Evolutionary conservation across 23 tunicate genomes (phyloP).

Genomic region (Botrylloides violaceus): DNA sequence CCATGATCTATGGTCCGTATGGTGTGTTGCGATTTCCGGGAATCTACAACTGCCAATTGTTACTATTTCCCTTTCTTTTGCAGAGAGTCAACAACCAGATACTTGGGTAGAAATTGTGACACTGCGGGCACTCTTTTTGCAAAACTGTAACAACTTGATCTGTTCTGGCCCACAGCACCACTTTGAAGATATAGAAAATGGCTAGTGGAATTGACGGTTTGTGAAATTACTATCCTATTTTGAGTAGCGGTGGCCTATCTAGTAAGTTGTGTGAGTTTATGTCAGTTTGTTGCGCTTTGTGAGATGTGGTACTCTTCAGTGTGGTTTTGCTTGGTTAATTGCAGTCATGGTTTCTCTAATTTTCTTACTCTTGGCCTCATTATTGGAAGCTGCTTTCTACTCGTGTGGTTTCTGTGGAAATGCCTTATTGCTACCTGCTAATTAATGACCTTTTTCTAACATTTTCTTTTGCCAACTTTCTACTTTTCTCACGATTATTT

Average conservation of each 20-base stretch:
- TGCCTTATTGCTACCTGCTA: no score
- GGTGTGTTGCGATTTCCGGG: no score
- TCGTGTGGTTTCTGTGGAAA: no score
- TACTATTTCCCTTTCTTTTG: background rate
- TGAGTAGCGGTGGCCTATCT: no score
- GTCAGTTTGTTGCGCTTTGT: background rate
- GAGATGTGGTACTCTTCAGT: background rate
- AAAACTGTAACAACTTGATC: conserved; percentile 57
- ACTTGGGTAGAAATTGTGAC: conserved; percentile 51
- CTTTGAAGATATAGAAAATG: conserved; percentile 91
- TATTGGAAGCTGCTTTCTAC: no score
- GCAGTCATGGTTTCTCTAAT: no score
- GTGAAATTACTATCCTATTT: no score
- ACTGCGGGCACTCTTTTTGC: conserved; percentile 40
- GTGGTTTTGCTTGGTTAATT: no score
- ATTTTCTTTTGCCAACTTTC: no score
- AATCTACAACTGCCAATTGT: background rate
- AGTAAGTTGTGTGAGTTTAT: background rate
- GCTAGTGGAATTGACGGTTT: conserved; percentile 76
- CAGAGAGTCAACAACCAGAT: conserved; percentile 15
- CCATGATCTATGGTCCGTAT: no score
- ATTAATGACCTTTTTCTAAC: no score
- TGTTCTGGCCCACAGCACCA: conserved; percentile 82
- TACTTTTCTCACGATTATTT: background rate
- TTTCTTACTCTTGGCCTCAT: no score